These are phyloP conservation scores for Echiichthys vipera DNA, from an alignment of 2,797 vertebrate genomes.

Conservation along the genomic window DNA sequence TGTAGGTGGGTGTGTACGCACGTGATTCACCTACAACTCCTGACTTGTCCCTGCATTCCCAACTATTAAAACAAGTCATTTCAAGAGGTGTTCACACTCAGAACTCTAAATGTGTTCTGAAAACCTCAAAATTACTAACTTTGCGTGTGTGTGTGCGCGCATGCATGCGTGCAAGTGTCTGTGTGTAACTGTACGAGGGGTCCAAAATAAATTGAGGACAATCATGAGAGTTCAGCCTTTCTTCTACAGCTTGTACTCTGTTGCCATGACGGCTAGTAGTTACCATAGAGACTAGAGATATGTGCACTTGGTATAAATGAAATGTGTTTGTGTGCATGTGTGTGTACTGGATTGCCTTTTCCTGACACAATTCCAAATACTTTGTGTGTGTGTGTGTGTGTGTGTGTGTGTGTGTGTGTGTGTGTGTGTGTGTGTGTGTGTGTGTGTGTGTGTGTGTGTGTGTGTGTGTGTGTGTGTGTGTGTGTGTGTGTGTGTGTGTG, in stretches of 20 bases:
- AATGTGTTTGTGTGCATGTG: constrained; percentile 53
- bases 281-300: constrained; percentile 85
- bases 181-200: constrained; percentile 5
- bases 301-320: constrained; percentile 73
- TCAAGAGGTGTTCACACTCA: constrained; percentile 8
- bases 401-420: neutral
- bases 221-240: constrained; percentile 78
- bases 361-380: constrained; percentile 52
- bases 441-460: constrained; percentile 39
- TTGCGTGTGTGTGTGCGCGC: neutral
- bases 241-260: constrained; percentile 72
- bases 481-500: neutral
- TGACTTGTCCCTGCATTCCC: constrained; percentile 64
- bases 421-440: neutral
- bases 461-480: neutral
- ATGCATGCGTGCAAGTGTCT: neutral
- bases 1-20: constrained; percentile 19
- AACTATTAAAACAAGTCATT: constrained; percentile 27
- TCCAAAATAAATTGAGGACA: constrained; percentile 71
- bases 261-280: constrained; percentile 84
- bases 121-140: constrained; percentile 18
- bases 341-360: constrained; percentile 50
- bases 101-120: neutral
- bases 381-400: neutral
- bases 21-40: constrained; percentile 46